Evolutionary conservation across 2,888 invertebrate species (phyloP).

Genomic region (Drosophila lutescens): DNA sequence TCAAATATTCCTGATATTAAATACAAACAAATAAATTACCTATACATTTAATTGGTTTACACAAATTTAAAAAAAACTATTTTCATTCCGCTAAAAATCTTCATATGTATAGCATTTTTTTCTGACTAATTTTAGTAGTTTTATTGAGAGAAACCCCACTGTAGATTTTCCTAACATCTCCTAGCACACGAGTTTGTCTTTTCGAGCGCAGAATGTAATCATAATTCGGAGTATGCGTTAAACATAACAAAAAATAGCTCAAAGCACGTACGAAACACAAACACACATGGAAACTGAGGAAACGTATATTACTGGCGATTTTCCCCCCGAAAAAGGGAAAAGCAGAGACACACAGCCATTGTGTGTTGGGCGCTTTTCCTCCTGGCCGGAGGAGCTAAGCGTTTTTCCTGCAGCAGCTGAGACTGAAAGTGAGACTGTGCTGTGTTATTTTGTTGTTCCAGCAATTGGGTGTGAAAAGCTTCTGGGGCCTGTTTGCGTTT

Average conservation of each 20-base stretch:
- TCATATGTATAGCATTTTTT: no score
- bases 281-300: conserved; percentile 18
- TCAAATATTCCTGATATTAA: no score
- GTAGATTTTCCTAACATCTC: not conserved
- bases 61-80: no score
- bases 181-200: conserved; percentile 28
- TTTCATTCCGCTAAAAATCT: no score
- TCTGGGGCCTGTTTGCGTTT: conserved; percentile 54
- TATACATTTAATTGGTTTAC: no score
- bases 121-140: no score
- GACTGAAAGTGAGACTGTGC: not conserved
- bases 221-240: conserved; percentile 74
- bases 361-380: conserved; percentile 17
- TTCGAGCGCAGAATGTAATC: conserved; percentile 67
- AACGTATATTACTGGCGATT: conserved; percentile 13
- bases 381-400: conserved; percentile 9
- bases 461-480: conserved; percentile 77
- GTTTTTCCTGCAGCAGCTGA: conserved; percentile 54
- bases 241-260: conserved; percentile 78
- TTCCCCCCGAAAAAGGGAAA: conserved; percentile 15
- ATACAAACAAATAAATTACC: no score
- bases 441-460: conserved; percentile 36
- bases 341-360: conserved; percentile 12
- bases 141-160: not conserved
- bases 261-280: conserved; percentile 65